phyloP scores from a whole-genome alignment of 2,888 invertebrate genomes.

The Leptinotarsa haldemani region DNA sequence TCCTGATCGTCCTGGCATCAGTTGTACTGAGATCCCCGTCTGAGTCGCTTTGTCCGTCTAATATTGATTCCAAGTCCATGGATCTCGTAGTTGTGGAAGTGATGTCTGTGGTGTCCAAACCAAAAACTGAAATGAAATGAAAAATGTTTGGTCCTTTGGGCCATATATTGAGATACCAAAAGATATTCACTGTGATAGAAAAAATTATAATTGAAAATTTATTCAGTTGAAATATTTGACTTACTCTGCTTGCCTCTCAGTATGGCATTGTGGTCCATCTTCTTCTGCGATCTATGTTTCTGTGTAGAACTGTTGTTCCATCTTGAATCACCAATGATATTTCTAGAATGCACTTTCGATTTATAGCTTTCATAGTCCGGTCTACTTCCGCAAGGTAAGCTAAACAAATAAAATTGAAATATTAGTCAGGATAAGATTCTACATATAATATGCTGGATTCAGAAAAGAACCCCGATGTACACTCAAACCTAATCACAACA shows the following conservation, averaged over 20 bases:
- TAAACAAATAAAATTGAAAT: constrained; percentile 57
- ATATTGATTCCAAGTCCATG: constrained; percentile 81
- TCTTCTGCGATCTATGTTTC: constrained; percentile 68
- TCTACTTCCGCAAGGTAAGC: constrained; percentile 75
- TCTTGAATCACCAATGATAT: constrained; percentile 54
- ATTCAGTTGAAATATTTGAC: constrained; percentile 47
- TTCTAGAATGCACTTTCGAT: constrained; percentile 60
- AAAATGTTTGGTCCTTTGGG: neutral
- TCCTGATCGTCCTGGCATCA: constrained; percentile 81
- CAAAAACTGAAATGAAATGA: constrained; percentile 70
- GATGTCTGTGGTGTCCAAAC: constrained; percentile 79
- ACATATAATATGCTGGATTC: neutral
- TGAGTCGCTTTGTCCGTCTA: constrained; percentile 76
- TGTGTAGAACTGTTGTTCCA: constrained; percentile 63
- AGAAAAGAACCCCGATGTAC: neutral
- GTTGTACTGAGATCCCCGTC: constrained; percentile 82
- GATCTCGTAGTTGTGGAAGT: constrained; percentile 84
- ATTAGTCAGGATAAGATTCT: neutral
- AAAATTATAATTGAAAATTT: neutral
- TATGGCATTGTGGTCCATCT: constrained; percentile 68
- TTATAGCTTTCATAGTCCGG: constrained; percentile 70
- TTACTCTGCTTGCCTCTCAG: constrained; percentile 72
- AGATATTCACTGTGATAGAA: no score
- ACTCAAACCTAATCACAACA: neutral
- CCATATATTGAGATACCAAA: neutral